Percentiles rank a stretch among this genome's conserved stretches.
phyloP scores from a whole-genome alignment of 53 echinoderm and acorn worm genomes.

The Paelopatides confundens region DNA sequence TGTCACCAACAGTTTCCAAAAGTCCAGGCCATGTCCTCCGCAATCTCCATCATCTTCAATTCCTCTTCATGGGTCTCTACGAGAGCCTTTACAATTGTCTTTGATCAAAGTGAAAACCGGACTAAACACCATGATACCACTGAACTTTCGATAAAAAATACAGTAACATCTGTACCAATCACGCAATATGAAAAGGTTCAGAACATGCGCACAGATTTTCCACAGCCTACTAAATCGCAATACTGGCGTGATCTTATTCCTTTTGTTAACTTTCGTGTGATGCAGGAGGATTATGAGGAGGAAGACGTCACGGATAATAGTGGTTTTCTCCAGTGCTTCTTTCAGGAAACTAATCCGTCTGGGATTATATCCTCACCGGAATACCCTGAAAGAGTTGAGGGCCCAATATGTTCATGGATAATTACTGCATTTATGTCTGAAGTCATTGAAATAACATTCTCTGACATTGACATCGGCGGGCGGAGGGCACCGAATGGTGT shows the following conservation, averaged over 20 bases:
- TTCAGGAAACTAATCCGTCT: conserved; percentile 24
- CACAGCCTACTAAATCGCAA: too few species aligned
- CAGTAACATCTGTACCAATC: too few species aligned
- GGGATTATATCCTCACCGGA: conserved; percentile 17
- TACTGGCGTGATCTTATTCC: not conserved
- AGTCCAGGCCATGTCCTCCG: not conserved
- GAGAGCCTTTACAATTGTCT: not conserved
- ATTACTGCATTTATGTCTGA: conserved; percentile 22
- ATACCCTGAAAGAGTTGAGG: conserved; percentile 22
- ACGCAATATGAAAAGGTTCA: too few species aligned
- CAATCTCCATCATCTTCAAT: conserved; percentile 18
- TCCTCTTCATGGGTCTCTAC: not conserved
- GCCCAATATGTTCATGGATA: conserved; percentile 15
- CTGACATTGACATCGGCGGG: conserved; percentile 19
- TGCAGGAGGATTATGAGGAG: not conserved
- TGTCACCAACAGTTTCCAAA: not conserved
- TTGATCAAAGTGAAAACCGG: not conserved
- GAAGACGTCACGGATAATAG: not conserved
- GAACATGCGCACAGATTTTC: too few species aligned
- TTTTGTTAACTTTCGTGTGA: not conserved
- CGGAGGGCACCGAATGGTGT: not conserved
- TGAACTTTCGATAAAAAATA: not conserved
- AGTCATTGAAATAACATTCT: conserved; percentile 13
- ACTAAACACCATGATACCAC: not conserved
- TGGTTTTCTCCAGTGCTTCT: not conserved